phyloP scores from a whole-genome alignment of 2,888 invertebrate species.

The Timema podura region DNA sequence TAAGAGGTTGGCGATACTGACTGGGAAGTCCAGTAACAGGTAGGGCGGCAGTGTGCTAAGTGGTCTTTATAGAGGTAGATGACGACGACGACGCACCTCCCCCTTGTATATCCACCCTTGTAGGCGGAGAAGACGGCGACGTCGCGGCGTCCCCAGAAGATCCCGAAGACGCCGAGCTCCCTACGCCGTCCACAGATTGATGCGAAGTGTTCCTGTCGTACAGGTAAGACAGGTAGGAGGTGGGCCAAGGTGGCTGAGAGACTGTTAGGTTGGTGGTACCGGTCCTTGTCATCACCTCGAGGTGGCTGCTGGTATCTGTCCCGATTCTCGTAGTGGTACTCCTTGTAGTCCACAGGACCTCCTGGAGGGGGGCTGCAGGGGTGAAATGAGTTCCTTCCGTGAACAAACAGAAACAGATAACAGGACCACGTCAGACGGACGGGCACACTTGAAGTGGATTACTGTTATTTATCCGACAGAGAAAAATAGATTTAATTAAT shows the following conservation, averaged over 20 bases:
- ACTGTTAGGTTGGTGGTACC: background rate
- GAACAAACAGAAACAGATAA: no score
- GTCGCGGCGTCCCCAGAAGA: background rate
- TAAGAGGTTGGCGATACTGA: no score
- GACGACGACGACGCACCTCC: slow-evolving; percentile 1
- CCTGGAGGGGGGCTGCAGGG: background rate
- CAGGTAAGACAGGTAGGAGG: slow-evolving; percentile 13
- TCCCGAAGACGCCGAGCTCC: background rate
- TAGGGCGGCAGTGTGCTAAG: no score
- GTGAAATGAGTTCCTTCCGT: background rate
- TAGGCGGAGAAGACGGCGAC: background rate
- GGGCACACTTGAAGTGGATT: no score
- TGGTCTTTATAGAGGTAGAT: background rate
- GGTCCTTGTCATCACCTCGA: background rate
- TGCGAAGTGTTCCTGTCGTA: slow-evolving; percentile 12
- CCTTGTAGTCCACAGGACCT: slow-evolving; percentile 16
- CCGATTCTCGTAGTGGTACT: slow-evolving; percentile 5
- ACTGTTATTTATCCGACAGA: no score
- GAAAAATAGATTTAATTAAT: no score
- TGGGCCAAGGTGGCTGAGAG: slow-evolving; percentile 1
- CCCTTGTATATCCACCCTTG: no score
- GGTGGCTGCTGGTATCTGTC: no score
- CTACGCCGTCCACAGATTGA: background rate
- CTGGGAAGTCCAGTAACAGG: no score
- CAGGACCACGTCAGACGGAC: no score